Evolutionary conservation across 2,888 invertebrate genomes (phyloP), one percentile per base, ranked within the genome.

Genomic region (Myopa testacea): DNA sequence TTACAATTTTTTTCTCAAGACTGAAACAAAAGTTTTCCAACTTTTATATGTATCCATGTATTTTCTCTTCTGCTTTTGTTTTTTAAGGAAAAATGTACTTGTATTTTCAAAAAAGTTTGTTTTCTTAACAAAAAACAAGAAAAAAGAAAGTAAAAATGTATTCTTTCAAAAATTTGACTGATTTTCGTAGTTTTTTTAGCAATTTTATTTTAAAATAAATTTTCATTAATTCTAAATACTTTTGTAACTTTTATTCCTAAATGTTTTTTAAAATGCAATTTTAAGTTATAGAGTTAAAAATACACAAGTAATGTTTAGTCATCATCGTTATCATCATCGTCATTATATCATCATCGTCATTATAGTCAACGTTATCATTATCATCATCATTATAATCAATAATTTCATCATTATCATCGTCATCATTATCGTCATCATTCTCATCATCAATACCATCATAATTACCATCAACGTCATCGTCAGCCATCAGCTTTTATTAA

Each of bases 71-170:
- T 73, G 19, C 71, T 82, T 75, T 81, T 76, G 70, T 38, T 78
- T 81, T 79, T 75, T 82, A 82, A 82, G 80, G 78, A 78, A 80
- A 6, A 10, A 45, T 45, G 10, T 45, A 8, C 10, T 45, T 3
- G 6, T 8, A 8, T 45, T 45, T 10, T 45, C 10, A 6, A 8
- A 45, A 45, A 45, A 45, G 45, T n/a, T n/a, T 80, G 79, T 81
- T 82, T 78, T 60, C 34, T 37, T n/a, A 16, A 52, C 8, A 52
- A 12, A 52, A 52, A 3, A 52, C 16, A n/a, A 58, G 5, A 58
- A 58, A 5, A 58, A 58, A 5, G 8, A n/a, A 67, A 16, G 67
- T n/a, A 37, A 45, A 40, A 67, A 58, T 58, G 5, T 58, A 58
- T 58, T n/a, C 12, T 67, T 67, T 67, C 40, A 14, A 37, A 52